A percentile compares a stretch with the other conserved stretches of the same genome.
Conservation (phyloP, 1,140 invertebrate genomes). For the Nylanderia fulva region DNA sequence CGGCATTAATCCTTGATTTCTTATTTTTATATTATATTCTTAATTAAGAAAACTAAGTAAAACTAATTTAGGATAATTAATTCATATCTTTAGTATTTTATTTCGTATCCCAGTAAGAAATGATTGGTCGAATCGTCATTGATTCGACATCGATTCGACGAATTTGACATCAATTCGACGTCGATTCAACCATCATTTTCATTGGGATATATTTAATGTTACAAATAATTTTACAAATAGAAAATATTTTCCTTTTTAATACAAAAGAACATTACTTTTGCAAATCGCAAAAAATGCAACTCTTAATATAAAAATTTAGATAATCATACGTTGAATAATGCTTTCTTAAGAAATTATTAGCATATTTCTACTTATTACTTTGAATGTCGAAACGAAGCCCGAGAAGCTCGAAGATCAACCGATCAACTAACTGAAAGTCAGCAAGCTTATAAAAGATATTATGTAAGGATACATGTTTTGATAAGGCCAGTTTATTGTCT, state of each 20-base stretch:
- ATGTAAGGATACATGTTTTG: not conserved
- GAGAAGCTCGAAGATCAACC: slow-evolving; percentile 14
- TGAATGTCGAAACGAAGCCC: slow-evolving; percentile 3
- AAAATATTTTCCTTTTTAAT: not conserved
- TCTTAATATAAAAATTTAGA: not conserved
- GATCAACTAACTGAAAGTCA: slow-evolving; percentile 5
- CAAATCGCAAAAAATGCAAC: not conserved
- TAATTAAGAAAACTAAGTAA: not conserved
- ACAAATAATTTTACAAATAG: not conserved
- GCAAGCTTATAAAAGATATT: slow-evolving; percentile 16
- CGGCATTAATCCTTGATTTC: not conserved
- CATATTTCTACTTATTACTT: too few relatives aligned
- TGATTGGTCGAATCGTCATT: too few relatives aligned
- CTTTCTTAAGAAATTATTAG: not conserved
- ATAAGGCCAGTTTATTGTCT: not conserved
- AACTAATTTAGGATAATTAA: not conserved
- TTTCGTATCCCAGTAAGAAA: too few relatives aligned
- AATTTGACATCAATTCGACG: too few relatives aligned
- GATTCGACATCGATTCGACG: too few relatives aligned
- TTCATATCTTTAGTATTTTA: not conserved
- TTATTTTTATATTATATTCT: not conserved
- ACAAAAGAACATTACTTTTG: not conserved
- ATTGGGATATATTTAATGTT: too few relatives aligned
- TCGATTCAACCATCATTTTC: too few relatives aligned
- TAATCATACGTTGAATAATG: not conserved